phyloP scores from a whole-genome alignment of 2,113 vertebrate species.

The Ploceus nigricollis region DNA sequence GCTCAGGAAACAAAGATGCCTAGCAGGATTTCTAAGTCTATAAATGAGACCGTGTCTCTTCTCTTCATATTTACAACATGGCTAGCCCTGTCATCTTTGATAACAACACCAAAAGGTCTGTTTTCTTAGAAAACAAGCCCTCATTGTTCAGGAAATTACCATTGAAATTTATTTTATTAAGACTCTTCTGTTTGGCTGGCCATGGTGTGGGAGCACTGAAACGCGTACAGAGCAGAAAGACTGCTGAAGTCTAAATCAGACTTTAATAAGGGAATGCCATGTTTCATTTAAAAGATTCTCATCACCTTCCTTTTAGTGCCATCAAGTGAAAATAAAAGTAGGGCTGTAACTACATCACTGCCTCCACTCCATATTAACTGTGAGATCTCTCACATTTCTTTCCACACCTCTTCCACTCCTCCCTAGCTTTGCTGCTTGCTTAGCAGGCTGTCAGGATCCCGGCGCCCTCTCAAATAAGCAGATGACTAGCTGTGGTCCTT shows the following conservation, averaged over 20 bases:
- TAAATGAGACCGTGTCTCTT: not conserved
- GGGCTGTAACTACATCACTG: constrained; percentile 63
- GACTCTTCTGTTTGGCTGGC: constrained; percentile 21
- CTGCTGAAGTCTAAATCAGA: constrained; percentile 60
- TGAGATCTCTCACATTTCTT: constrained; percentile 57
- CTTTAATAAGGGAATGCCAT: constrained; percentile 71
- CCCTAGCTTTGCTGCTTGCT: not conserved
- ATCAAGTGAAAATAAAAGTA: constrained; percentile 67
- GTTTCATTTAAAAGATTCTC: constrained; percentile 69
- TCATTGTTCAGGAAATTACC: constrained; percentile 24
- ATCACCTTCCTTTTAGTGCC: constrained; percentile 58
- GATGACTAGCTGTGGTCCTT: constrained; percentile 33
- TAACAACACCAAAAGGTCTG: constrained; percentile 4
- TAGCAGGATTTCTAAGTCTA: constrained; percentile 1
- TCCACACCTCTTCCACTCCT: constrained; percentile 43
- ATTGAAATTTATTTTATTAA: constrained; percentile 49
- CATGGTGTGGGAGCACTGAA: not conserved
- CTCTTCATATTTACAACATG: constrained; percentile 8
- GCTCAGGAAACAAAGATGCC: constrained; percentile 14
- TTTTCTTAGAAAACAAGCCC: constrained; percentile 41
- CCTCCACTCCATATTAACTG: constrained; percentile 48
- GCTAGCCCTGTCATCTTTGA: constrained; percentile 9
- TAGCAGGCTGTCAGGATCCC: constrained; percentile 38
- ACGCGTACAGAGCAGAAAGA: not conserved
- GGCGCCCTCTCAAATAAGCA: not conserved